A percentile compares a stretch with the other conserved stretches of the same genome.
Conservation (phyloP, 1,140 invertebrate species). For the Pseudoatta argentina region DNA sequence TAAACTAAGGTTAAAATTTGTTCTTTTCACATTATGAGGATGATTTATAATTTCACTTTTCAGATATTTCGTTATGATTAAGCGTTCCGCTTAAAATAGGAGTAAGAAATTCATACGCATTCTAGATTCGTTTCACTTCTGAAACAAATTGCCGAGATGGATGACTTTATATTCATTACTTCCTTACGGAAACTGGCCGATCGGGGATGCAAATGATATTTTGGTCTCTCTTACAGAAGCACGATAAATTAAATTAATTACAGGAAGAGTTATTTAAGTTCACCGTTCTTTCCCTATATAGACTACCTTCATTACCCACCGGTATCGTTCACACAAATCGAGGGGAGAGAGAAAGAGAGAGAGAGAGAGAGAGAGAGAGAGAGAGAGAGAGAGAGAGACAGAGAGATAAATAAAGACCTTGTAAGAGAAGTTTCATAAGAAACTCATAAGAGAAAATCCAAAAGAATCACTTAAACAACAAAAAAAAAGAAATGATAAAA, state of each 20-base stretch:
- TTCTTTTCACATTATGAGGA: constrained; percentile 72
- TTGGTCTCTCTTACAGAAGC: neutral
- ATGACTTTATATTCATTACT: constrained; percentile 26
- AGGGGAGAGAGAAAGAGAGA: constrained; percentile 14
- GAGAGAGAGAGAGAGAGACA: neutral
- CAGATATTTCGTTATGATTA: neutral
- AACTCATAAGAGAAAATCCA: constrained; percentile 44
- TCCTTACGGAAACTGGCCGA: constrained; percentile 13
- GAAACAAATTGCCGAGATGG: constrained; percentile 31
- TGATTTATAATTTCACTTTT: constrained; percentile 63
- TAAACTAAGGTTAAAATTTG: constrained; percentile 85
- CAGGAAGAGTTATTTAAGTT: constrained; percentile 21
- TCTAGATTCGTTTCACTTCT: neutral
- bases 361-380: neutral
- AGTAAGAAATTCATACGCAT: constrained; percentile 20
- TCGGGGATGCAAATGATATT: constrained; percentile 25
- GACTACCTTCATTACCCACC: constrained; percentile 2
- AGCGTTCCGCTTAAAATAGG: neutral
- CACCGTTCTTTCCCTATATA: neutral
- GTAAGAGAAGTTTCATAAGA: constrained; percentile 11
- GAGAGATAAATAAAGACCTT: constrained; percentile 24
- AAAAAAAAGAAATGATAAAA: constrained; percentile 2
- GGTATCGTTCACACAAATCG: constrained; percentile 32
- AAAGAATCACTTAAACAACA: constrained; percentile 35
- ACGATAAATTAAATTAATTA: constrained; percentile 45